Percentiles rank a stretch among this genome's conserved stretches.
phyloP scores from a whole-genome alignment of 2,888 invertebrate genomes.

The Diaprepes abbreviatus region DNA sequence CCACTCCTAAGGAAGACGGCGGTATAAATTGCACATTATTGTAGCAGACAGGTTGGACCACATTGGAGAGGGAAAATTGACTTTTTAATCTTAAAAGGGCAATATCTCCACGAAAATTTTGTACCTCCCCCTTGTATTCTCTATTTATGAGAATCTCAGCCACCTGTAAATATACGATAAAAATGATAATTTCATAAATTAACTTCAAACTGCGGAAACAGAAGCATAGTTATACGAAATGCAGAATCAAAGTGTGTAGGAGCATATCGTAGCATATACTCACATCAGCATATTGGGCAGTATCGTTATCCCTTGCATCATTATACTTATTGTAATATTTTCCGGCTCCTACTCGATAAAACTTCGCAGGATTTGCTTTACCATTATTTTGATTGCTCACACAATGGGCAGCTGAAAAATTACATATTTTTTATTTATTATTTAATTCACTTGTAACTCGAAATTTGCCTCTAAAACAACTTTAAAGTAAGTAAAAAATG shows the following conservation, averaged over 20 bases:
- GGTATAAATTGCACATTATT: conserved; percentile 33
- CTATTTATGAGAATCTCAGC: conserved; percentile 50
- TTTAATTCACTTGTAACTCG: no score
- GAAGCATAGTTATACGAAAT: no score
- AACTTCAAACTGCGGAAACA: no score
- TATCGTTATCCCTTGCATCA: conserved; percentile 55
- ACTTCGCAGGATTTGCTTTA: conserved; percentile 17
- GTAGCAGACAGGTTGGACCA: conserved; percentile 64
- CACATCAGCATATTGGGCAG: conserved; percentile 59
- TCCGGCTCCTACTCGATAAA: conserved; percentile 58
- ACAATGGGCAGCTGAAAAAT: conserved; percentile 61
- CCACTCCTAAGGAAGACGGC: background rate
- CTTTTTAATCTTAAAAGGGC: conserved; percentile 60
- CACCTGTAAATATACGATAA: conserved; percentile 51
- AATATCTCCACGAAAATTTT: conserved; percentile 60
- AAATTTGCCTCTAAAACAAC: no score
- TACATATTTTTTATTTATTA: no score
- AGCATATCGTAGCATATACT: conserved; percentile 20
- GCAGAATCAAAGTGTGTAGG: no score
- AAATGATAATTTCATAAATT: no score
- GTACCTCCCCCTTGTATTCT: conserved; percentile 55
- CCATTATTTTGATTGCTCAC: conserved; percentile 52
- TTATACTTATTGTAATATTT: conserved; percentile 60
- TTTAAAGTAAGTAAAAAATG: no score
- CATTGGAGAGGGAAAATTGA: conserved; percentile 57